A percentile compares a stretch with the other conserved stretches of the same genome.
phyloP scores from a whole-genome alignment of 1,140 invertebrate species.

The Drosophila repleta region DNA sequence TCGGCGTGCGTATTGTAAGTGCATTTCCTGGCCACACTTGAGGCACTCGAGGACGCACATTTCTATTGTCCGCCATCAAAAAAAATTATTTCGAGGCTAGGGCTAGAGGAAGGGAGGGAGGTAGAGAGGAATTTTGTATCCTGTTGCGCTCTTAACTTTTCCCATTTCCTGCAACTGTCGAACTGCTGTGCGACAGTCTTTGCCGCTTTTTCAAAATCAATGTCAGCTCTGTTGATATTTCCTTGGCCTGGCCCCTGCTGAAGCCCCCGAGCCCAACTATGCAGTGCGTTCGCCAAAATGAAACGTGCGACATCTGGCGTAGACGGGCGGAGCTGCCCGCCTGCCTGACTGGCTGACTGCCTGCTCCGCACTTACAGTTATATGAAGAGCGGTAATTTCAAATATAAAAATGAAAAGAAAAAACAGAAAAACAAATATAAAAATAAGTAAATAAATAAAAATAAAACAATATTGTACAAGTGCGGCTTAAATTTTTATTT shows the following conservation, averaged over 20 bases:
- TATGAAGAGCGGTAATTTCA: constrained; percentile 70
- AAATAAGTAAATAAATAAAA: constrained; percentile 42
- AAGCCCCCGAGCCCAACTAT: not conserved
- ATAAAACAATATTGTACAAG: constrained; percentile 34
- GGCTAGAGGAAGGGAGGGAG: not conserved
- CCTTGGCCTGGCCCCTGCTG: constrained; percentile 41
- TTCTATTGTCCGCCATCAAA: constrained; percentile 13
- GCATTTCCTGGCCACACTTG: constrained; percentile 37
- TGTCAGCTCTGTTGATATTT: constrained; percentile 59
- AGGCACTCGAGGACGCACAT: constrained; percentile 29
- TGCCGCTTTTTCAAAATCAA: constrained; percentile 29
- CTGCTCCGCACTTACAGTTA: constrained; percentile 58
- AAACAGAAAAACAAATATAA: not conserved
- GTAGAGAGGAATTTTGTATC: constrained; percentile 46
- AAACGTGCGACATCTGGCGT: constrained; percentile 69
- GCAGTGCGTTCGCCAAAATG: constrained; percentile 11
- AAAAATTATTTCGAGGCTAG: constrained; percentile 12
- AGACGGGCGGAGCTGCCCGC: constrained; percentile 36
- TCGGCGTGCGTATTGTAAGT: constrained; percentile 22
- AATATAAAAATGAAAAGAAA: constrained; percentile 38
- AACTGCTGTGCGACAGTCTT: constrained; percentile 32
- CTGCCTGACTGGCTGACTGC: not conserved
- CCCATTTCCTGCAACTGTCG: constrained; percentile 64
- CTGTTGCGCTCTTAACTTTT: constrained; percentile 62
- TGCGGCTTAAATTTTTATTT: not conserved